Evolutionary conservation across 2,888 invertebrate species (phyloP).

Genomic region (Halictus quadricinctus): DNA sequence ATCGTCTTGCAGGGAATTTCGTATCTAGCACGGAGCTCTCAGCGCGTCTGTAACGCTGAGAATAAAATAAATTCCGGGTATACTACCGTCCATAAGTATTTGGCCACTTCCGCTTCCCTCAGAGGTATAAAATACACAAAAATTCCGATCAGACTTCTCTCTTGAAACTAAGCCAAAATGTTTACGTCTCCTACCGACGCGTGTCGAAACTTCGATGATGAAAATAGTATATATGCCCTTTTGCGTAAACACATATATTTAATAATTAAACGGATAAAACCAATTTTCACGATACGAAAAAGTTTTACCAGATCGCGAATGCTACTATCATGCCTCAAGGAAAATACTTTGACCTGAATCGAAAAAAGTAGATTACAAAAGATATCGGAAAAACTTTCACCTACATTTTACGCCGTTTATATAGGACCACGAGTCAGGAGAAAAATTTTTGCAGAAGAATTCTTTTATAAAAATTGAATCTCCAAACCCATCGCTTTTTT

Average conservation of each 20-base stretch:
- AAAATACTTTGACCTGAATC: neutral
- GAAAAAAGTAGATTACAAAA: neutral
- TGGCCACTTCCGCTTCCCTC: neutral
- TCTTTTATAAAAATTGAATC: neutral
- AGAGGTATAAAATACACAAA: neutral
- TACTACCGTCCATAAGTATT: constrained; percentile 4
- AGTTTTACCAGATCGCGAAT: neutral
- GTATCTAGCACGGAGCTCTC: constrained; percentile 2
- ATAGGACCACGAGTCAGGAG: neutral
- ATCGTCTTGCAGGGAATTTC: constrained; percentile 11
- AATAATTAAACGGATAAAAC: neutral
- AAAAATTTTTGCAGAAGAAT: neutral
- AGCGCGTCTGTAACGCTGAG: constrained; percentile 14
- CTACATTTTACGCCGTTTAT: neutral
- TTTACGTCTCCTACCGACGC: neutral
- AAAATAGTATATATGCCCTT: neutral
- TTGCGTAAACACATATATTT: neutral
- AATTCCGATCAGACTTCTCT: neutral
- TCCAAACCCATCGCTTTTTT: neutral
- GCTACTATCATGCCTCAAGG: neutral
- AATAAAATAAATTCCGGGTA: constrained; percentile 13
- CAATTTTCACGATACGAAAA: no score
- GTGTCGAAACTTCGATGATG: neutral
- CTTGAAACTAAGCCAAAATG: neutral
- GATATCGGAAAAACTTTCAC: neutral